These are phyloP conservation scores for Helleia helle DNA, from an alignment of 2,888 invertebrate species.

Conservation along the genomic window DNA sequence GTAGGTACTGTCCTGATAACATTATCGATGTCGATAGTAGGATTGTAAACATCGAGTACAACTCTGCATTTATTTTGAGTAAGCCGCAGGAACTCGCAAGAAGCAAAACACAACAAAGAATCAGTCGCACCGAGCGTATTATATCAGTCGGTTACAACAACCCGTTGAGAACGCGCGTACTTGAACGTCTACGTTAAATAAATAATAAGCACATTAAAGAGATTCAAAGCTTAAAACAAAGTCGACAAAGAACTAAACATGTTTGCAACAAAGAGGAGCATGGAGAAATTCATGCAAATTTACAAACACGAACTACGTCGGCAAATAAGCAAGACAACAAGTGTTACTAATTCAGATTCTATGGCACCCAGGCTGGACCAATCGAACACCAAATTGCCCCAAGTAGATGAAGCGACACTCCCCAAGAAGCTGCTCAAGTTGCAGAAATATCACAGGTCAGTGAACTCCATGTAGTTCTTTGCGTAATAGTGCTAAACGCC, in stretches of 20 bases:
- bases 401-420: constrained; percentile 48
- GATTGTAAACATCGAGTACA: constrained; percentile 57
- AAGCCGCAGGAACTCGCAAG: constrained; percentile 49
- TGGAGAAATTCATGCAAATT: constrained; percentile 49
- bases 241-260: constrained; percentile 28
- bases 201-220: neutral
- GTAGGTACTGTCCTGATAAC: too few species aligned
- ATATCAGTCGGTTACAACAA: constrained; percentile 52
- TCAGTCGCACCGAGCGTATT: too few species aligned
- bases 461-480: constrained; percentile 36
- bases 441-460: constrained; percentile 75
- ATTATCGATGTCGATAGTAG: constrained; percentile 39
- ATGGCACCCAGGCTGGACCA: constrained; percentile 68
- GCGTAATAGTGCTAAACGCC: constrained; percentile 4
- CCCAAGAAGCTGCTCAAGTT: constrained; percentile 64
- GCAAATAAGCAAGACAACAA: constrained; percentile 75
- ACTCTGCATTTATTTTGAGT: constrained; percentile 42
- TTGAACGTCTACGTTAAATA: neutral
- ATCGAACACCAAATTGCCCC: constrained; percentile 36
- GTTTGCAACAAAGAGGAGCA: constrained; percentile 55
- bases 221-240: neutral
- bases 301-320: constrained; percentile 62
- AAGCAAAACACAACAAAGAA: constrained; percentile 65
- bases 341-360: constrained; percentile 75
- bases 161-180: constrained; percentile 37